A percentile compares a stretch with the other conserved stretches of the same genome.
phyloP scores from a whole-genome alignment of 2,113 vertebrate species.

The Ramphastos sulfuratus region DNA sequence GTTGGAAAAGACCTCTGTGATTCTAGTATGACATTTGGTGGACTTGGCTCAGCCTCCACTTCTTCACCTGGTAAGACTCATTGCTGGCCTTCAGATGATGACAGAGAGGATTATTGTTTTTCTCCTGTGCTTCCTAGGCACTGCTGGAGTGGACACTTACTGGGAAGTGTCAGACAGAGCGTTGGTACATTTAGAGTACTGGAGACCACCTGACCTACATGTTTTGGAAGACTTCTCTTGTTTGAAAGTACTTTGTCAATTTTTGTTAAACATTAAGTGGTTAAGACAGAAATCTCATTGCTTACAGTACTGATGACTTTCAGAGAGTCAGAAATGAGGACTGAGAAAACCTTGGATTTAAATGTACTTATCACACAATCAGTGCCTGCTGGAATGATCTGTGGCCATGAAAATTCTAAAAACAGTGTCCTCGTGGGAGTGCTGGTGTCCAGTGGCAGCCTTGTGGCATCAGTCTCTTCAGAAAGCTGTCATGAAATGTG shows the following conservation, averaged over 20 bases:
- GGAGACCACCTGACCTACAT: not conserved
- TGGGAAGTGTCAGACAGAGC: not conserved
- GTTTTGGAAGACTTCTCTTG: not conserved
- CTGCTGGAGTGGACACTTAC: too few relatives aligned
- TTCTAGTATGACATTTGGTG: not conserved
- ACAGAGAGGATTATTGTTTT: rapidly evolving
- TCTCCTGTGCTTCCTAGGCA: not conserved
- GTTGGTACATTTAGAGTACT: not conserved
- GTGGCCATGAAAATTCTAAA: not conserved
- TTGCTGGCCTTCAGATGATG: not conserved
- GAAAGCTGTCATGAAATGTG: not conserved
- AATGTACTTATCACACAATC: not conserved
- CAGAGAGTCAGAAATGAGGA: not conserved
- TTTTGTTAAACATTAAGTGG: not conserved
- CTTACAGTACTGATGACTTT: not conserved
- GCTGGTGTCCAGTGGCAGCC: not conserved
- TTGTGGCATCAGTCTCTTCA: not conserved
- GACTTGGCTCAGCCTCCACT: not conserved
- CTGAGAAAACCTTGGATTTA: not conserved
- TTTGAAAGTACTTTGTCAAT: not conserved
- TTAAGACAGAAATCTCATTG: not conserved
- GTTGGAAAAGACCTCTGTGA: too few relatives aligned
- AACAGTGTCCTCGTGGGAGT: not conserved
- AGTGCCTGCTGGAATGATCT: not conserved
- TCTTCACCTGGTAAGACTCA: not conserved